These are phyloP conservation scores for Chrysotoxum bicinctum DNA, from an alignment of 2,888 invertebrate genomes.

Conservation along the genomic window DNA sequence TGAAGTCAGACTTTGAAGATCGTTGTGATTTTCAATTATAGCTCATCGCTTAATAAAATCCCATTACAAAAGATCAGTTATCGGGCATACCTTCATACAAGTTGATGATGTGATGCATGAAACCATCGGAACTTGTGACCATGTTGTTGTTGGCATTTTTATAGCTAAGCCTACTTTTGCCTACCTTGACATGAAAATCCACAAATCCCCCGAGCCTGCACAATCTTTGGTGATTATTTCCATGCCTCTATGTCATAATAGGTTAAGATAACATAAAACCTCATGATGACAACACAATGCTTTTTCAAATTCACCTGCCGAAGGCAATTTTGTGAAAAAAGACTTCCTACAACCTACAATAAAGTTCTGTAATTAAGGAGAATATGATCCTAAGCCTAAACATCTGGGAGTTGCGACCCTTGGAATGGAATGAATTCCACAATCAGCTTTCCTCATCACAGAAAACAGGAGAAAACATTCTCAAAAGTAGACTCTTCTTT, in stretches of 20 bases:
- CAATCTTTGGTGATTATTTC: constrained; percentile 40
- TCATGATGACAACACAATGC: constrained; percentile 62
- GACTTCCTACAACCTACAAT: constrained; percentile 21
- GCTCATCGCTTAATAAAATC: no score
- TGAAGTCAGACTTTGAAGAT: no score
- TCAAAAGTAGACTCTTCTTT: neutral
- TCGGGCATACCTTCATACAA: no score
- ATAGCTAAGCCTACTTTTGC: no score
- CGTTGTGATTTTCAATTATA: no score
- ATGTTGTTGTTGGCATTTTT: no score
- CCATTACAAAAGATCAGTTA: no score
- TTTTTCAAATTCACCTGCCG: neutral
- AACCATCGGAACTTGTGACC: no score
- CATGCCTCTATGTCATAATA: constrained; percentile 49
- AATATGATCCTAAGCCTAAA: constrained; percentile 13
- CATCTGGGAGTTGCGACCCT: constrained; percentile 49
- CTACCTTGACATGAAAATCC: no score
- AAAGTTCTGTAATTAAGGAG: constrained; percentile 63
- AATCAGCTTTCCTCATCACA: neutral
- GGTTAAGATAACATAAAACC: constrained; percentile 58
- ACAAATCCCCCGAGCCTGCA: neutral
- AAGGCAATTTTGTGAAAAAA: constrained; percentile 15
- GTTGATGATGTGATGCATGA: no score
- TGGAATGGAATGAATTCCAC: constrained; percentile 19
- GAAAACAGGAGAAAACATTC: neutral